phyloP scores from a whole-genome alignment of 2,113 vertebrate species.

The Sylvietta virens region DNA sequence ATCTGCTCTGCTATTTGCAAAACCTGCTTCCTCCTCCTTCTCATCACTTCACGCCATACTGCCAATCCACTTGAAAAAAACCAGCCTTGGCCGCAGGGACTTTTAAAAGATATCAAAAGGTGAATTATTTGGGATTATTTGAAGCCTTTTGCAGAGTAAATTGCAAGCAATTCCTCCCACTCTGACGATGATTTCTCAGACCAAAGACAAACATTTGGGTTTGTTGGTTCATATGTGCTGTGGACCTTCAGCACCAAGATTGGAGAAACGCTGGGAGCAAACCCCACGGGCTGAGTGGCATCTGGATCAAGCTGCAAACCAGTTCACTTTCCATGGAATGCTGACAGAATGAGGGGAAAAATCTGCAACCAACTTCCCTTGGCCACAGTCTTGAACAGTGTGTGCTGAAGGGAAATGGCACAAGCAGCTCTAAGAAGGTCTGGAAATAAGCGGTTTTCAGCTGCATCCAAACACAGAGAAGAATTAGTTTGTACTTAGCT shows the following conservation, averaged over 20 bases:
- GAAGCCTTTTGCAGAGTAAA: background rate
- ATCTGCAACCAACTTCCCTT: background rate
- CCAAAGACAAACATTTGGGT: background rate
- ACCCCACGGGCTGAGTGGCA: background rate
- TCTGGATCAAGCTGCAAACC: background rate
- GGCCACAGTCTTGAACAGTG: background rate
- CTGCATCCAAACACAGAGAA: background rate
- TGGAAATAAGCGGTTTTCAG: background rate
- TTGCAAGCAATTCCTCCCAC: background rate
- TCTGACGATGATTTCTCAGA: background rate
- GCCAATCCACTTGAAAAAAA: background rate
- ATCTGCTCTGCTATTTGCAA: background rate
- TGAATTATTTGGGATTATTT: background rate
- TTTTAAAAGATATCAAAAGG: background rate
- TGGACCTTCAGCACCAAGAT: background rate
- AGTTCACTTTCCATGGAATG: background rate
- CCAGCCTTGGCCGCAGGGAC: background rate
- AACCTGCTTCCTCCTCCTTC: background rate
- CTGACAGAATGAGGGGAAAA: background rate
- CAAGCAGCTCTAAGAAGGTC: background rate
- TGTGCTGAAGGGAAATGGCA: background rate
- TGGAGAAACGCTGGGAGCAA: background rate
- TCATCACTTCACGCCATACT: background rate
- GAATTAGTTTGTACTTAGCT: background rate
- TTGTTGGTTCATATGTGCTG: background rate